Percentiles rank a stretch among this genome's conserved stretches.
phyloP scores from a whole-genome alignment of 2,797 vertebrate genomes.

The Cetoscarus ocellatus region DNA sequence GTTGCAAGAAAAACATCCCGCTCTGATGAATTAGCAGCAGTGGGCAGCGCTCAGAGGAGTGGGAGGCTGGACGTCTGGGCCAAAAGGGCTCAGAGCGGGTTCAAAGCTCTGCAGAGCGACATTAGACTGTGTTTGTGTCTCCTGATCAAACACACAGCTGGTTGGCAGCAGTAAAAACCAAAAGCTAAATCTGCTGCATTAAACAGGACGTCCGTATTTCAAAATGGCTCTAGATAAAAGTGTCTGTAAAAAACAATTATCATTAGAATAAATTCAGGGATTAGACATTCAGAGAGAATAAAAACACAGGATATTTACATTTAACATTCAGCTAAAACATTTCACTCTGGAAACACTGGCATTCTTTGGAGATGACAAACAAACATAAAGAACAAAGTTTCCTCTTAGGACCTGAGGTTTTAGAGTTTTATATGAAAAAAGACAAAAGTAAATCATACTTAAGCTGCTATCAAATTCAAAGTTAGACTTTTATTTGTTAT shows the following conservation, averaged over 20 bases:
- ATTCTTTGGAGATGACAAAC: slow-evolving; percentile 47
- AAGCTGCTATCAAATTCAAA: slow-evolving; percentile 39
- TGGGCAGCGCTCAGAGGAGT: slow-evolving; percentile 41
- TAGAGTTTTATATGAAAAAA: slow-evolving; percentile 41
- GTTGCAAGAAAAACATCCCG: slow-evolving; percentile 39
- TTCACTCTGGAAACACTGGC: slow-evolving; percentile 48
- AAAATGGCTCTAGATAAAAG: slow-evolving; percentile 81
- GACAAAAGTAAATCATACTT: slow-evolving; percentile 9
- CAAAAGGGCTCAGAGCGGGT: slow-evolving; percentile 60
- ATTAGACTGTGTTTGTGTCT: slow-evolving; percentile 75
- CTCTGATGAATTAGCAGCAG: slow-evolving; percentile 36
- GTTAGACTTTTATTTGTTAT: slow-evolving; percentile 17
- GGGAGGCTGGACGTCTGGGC: slow-evolving; percentile 47
- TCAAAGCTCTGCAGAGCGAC: slow-evolving; percentile 71
- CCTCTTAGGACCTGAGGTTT: slow-evolving; percentile 31
- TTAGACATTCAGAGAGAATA: slow-evolving; percentile 58
- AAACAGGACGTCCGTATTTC: slow-evolving; percentile 70
- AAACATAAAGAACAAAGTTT: slow-evolving; percentile 31
- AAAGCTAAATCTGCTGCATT: slow-evolving; percentile 71
- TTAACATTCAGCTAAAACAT: slow-evolving; percentile 50
- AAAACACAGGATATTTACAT: slow-evolving; percentile 62
- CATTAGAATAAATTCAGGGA: slow-evolving; percentile 62
- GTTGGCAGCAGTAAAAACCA: slow-evolving; percentile 75
- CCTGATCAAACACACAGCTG: slow-evolving; percentile 84
- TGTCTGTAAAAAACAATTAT: slow-evolving; percentile 77